phyloP scores from a whole-genome alignment of 2,797 vertebrate species.

The Myioborus miniatus region DNA sequence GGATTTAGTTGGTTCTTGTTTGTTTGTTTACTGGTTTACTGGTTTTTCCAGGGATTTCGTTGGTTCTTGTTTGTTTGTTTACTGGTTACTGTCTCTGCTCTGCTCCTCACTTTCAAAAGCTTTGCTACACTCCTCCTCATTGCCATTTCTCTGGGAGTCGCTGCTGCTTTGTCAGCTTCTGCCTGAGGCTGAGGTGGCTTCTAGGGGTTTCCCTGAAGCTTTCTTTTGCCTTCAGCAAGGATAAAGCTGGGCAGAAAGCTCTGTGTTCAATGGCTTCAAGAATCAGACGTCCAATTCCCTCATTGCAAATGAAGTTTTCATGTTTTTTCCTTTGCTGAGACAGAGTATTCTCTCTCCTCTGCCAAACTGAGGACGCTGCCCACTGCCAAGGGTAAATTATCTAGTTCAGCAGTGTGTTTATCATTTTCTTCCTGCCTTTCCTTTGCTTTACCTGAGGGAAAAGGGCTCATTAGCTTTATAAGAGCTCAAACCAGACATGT shows the following conservation, averaged over 20 bases:
- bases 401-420: background rate
- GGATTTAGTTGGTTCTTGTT: background rate
- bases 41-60: background rate
- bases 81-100: background rate
- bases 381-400: background rate
- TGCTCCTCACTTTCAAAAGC: background rate
- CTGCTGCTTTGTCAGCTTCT: background rate
- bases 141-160: background rate
- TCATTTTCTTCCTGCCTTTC: background rate
- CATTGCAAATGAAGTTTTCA: background rate
- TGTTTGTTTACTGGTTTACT: background rate
- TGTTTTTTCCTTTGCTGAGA: background rate
- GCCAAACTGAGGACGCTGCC: background rate
- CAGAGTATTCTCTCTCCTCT: background rate
- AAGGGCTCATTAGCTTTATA: background rate
- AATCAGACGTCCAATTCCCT: background rate
- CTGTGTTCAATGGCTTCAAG: background rate
- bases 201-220: background rate
- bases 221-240: background rate
- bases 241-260: background rate
- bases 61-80: background rate
- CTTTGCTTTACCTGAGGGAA: background rate
- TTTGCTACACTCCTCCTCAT: background rate
- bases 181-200: background rate
- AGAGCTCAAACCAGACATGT: background rate